Conservation (phyloP, 1,140 invertebrate genomes). For the Bombus confusus region DNA sequence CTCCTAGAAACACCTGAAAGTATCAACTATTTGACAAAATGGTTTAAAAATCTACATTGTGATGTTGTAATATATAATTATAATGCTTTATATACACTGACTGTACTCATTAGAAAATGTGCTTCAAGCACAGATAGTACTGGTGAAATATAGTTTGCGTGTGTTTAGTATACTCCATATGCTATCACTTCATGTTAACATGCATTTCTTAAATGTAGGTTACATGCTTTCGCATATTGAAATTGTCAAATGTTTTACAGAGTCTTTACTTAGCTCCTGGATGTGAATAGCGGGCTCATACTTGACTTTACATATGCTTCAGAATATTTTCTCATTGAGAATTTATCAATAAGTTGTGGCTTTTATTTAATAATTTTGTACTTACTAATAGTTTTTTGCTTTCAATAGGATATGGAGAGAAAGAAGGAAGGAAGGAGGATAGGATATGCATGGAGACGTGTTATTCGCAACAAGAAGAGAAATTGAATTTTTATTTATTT, state of each 20-base stretch:
- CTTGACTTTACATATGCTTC: constrained; percentile 67
- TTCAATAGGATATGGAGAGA: constrained; percentile 78
- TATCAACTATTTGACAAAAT: constrained; percentile 55
- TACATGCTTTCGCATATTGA: constrained; percentile 68
- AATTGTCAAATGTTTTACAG: constrained; percentile 72
- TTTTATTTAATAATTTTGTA: constrained; percentile 75
- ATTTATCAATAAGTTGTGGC: constrained; percentile 61
- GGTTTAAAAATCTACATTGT: constrained; percentile 43
- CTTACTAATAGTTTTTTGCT: constrained; percentile 83
- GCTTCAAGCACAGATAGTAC: constrained; percentile 56
- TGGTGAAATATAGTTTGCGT: constrained; percentile 59
- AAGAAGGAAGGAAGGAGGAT: constrained; percentile 77
- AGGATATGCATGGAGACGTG: constrained; percentile 79
- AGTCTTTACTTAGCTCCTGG: constrained; percentile 72
- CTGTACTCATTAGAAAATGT: constrained; percentile 51
- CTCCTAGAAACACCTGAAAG: constrained; percentile 50
- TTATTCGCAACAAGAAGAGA: constrained; percentile 77
- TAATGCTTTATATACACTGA: constrained; percentile 45
- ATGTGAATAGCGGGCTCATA: constrained; percentile 68
- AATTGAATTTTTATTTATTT: constrained; percentile 72
- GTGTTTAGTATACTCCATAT: constrained; percentile 57
- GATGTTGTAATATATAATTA: constrained; percentile 51
- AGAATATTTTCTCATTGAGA: constrained; percentile 65
- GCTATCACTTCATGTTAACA: constrained; percentile 62
- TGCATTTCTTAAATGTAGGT: constrained; percentile 63